phyloP scores from a whole-genome alignment of 2,888 invertebrate species.

The Eubasilissa splendida region DNA sequence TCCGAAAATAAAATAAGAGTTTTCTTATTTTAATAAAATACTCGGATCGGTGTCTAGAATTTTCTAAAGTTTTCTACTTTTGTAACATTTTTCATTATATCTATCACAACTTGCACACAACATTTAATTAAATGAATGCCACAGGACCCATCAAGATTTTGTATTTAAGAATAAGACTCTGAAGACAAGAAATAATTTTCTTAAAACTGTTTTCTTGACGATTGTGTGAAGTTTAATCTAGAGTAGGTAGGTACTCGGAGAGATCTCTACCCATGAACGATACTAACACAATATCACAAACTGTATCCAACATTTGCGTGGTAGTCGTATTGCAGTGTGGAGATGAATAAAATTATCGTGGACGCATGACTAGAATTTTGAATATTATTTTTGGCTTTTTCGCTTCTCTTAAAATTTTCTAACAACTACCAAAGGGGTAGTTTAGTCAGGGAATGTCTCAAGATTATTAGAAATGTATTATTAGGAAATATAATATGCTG shows the following conservation, averaged over 20 bases:
- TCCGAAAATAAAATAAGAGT: background rate
- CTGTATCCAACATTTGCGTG: constrained; percentile 43
- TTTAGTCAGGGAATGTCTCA: constrained; percentile 24
- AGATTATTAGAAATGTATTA: background rate
- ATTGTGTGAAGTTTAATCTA: no score
- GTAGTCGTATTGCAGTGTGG: constrained; percentile 46
- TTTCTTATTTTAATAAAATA: no score
- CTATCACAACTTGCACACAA: no score
- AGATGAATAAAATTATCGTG: constrained; percentile 49
- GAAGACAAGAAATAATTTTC: no score
- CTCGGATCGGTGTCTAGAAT: no score
- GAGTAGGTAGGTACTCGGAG: background rate
- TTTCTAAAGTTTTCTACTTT: no score
- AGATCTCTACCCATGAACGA: background rate
- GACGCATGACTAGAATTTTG: constrained; percentile 45
- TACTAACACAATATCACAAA: constrained; percentile 39
- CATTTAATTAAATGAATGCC: background rate
- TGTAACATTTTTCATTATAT: no score
- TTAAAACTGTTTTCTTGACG: no score
- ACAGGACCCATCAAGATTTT: background rate
- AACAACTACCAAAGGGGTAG: constrained; percentile 27
- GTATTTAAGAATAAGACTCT: background rate
- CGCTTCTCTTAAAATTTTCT: constrained; percentile 38
- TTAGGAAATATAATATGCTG: no score
- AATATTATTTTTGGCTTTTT: constrained; percentile 50